These are phyloP conservation scores for Sinodicranocentrus sp. DNA, from an alignment of 2,888 invertebrate species.

Conservation along the genomic window DNA sequence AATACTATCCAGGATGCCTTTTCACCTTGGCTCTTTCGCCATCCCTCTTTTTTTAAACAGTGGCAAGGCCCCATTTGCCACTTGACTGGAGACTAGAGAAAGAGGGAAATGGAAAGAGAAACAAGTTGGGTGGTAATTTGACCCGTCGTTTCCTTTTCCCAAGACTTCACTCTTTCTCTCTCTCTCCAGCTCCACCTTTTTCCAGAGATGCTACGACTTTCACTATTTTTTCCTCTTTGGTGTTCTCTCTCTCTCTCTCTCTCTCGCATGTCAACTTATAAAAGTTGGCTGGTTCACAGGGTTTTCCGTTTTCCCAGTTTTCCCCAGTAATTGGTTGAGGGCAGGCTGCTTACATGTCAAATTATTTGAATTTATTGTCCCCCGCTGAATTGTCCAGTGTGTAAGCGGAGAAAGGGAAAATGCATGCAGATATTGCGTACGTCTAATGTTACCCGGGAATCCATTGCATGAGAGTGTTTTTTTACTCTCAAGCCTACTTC, in stretches of 20 bases:
- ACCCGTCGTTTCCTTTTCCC: not conserved
- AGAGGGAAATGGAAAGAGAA: no score
- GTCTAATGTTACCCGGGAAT: no score
- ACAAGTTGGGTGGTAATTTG: slow-evolving; percentile 9
- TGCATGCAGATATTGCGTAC: slow-evolving; percentile 16
- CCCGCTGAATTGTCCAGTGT: slow-evolving; percentile 61
- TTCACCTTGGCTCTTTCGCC: no score
- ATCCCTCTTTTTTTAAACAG: no score
- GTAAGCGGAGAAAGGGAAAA: not conserved
- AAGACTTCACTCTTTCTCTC: no score
- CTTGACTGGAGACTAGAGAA: no score
- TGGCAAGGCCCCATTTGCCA: no score
- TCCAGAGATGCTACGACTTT: not conserved
- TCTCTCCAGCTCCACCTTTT: not conserved
- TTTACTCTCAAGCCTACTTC: slow-evolving; percentile 24
- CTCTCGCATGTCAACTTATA: slow-evolving; percentile 3
- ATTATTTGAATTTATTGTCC: slow-evolving; percentile 67
- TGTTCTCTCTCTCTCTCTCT: no score
- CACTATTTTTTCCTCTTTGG: not conserved
- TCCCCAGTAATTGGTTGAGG: slow-evolving; percentile 62
- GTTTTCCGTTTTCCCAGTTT: slow-evolving; percentile 38
- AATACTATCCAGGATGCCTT: no score
- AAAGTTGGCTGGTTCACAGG: slow-evolving; percentile 2
- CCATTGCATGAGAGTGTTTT: no score
- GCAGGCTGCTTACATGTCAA: slow-evolving; percentile 64